A percentile compares a stretch with the other conserved stretches of the same genome.
Evolutionary conservation across 2,797 vertebrate genomes (phyloP).

Genomic region (Tenualosa thibaudeaui): DNA sequence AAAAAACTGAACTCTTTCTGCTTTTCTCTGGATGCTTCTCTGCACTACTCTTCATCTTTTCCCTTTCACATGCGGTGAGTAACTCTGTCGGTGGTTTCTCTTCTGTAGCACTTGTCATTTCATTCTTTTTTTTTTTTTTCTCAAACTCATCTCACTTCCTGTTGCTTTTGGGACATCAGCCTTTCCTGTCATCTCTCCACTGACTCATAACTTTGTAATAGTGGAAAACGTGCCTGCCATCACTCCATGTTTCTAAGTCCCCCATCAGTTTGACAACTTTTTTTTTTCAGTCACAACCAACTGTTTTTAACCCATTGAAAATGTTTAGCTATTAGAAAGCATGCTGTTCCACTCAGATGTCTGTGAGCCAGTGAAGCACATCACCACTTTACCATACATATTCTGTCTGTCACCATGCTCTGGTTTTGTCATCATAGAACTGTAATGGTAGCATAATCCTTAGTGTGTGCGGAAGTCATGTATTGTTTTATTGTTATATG

Average conservation of each 20-base stretch:
- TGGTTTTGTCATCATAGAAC: neutral
- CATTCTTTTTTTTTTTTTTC: neutral
- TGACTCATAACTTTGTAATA: neutral
- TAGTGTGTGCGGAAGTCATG: neutral
- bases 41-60: neutral
- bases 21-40: conserved; percentile 6
- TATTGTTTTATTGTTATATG: too few relatives aligned
- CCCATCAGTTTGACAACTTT: neutral
- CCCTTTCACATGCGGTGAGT: conserved; percentile 3
- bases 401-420: neutral
- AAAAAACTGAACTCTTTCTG: neutral
- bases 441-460: neutral
- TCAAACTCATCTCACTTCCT: neutral
- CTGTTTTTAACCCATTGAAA: neutral
- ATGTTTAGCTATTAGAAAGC: neutral
- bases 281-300: neutral
- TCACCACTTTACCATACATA: neutral
- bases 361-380: neutral
- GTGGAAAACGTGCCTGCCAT: neutral
- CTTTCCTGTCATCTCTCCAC: neutral
- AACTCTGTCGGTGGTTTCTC: neutral
- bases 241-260: neutral
- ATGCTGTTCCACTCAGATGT: neutral
- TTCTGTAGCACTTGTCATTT: neutral
- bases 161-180: neutral